These are phyloP conservation scores for Melanotaenia nigrans DNA, from an alignment of 2,797 vertebrate genomes.

Conservation along the genomic window DNA sequence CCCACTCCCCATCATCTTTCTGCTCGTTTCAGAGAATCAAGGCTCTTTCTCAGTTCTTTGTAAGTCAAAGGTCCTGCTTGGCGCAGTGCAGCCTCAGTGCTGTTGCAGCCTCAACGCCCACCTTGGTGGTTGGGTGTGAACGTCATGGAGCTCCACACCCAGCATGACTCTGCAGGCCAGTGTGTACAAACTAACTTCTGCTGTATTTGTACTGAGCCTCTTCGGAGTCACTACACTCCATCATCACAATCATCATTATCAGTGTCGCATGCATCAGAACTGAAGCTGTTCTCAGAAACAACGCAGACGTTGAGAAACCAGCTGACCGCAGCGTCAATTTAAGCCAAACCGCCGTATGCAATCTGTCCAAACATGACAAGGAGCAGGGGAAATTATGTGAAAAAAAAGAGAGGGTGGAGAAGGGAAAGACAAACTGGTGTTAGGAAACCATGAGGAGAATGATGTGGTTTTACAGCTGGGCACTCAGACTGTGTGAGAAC, in stretches of 20 bases:
- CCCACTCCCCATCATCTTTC: too few relatives aligned
- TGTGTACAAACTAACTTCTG: constrained; percentile 4
- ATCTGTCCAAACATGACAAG: constrained; percentile 62
- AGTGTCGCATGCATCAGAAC: background rate
- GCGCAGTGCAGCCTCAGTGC: constrained; percentile 14
- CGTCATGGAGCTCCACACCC: constrained; percentile 2
- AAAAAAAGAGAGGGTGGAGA: constrained; percentile 37
- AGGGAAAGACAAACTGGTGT: constrained; percentile 37
- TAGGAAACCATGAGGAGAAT: constrained; percentile 50
- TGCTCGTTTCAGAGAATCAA: too few relatives aligned
- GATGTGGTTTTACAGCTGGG: constrained; percentile 56
- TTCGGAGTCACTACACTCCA: background rate
- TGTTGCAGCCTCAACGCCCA: constrained; percentile 14
- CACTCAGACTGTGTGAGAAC: constrained; percentile 27
- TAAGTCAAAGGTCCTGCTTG: constrained; percentile 28
- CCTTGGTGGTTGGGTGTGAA: constrained; percentile 5
- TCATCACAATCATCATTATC: background rate
- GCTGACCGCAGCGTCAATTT: constrained; percentile 29
- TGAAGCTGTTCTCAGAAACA: constrained; percentile 47
- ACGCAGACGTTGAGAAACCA: constrained; percentile 53
- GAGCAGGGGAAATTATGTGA: constrained; percentile 28
- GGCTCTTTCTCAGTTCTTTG: background rate
- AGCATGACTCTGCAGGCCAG: constrained; percentile 30
- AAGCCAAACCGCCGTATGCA: constrained; percentile 53
- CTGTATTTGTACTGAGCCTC: background rate